Evolutionary conservation across 2,113 vertebrate species (phyloP).

Genomic region (human): GRCh38 chr9:123083001-123083500

Average conservation of each 20-base stretch:
- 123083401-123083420: background rate
- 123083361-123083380: background rate
- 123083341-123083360: background rate
- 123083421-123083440: background rate
- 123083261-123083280: background rate
- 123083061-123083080: background rate
- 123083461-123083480: background rate
- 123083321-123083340: background rate
- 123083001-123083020: background rate
- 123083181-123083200: background rate
- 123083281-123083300: background rate
- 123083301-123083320: background rate
- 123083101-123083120: background rate
- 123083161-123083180: background rate
- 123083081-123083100: background rate
- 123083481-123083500: background rate
- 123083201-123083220: background rate
- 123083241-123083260: background rate
- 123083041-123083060: background rate
- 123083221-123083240: background rate
- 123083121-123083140: background rate
- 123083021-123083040: background rate
- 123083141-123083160: background rate
- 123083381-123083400: slow-evolving; percentile 8
- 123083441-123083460: background rate